These are phyloP conservation scores for Equus quagga DNA, from an alignment of 2,113 vertebrate genomes.

Conservation along the genomic window DNA sequence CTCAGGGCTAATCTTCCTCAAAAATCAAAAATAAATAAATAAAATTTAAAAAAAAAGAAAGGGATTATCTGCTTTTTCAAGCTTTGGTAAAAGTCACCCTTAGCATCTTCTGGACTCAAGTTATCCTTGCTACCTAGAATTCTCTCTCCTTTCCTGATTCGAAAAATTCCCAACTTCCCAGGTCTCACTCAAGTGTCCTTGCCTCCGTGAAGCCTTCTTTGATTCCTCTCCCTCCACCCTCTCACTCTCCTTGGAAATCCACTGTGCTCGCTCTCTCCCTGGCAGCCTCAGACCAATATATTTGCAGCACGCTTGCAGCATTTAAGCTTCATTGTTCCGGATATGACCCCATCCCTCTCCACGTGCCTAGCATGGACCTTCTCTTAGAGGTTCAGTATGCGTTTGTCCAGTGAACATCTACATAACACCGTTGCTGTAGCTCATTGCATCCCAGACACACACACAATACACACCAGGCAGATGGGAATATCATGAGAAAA, in stretches of 20 bases:
- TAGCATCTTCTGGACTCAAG: background rate
- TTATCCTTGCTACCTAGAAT: background rate
- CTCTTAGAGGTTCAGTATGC: background rate
- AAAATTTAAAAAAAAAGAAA: background rate
- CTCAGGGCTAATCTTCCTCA: no score
- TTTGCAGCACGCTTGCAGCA: background rate
- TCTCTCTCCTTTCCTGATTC: background rate
- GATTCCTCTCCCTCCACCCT: background rate
- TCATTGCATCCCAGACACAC: background rate
- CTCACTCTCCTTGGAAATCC: background rate
- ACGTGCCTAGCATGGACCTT: background rate
- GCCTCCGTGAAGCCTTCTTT: background rate
- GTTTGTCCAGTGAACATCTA: background rate
- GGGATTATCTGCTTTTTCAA: background rate
- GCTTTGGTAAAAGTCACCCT: background rate
- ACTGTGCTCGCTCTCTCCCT: fast-evolving
- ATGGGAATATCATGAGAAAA: background rate
- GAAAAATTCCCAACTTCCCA: background rate
- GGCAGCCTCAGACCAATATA: background rate
- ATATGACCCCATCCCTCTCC: background rate
- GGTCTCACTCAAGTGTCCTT: background rate
- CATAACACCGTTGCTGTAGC: no score
- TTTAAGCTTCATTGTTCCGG: background rate
- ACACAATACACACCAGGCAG: background rate
- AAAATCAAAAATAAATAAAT: no score